A percentile compares a stretch with the other conserved stretches of the same genome.
phyloP scores from a whole-genome alignment of 2,113 vertebrate species.

The Centropus bengalensis region DNA sequence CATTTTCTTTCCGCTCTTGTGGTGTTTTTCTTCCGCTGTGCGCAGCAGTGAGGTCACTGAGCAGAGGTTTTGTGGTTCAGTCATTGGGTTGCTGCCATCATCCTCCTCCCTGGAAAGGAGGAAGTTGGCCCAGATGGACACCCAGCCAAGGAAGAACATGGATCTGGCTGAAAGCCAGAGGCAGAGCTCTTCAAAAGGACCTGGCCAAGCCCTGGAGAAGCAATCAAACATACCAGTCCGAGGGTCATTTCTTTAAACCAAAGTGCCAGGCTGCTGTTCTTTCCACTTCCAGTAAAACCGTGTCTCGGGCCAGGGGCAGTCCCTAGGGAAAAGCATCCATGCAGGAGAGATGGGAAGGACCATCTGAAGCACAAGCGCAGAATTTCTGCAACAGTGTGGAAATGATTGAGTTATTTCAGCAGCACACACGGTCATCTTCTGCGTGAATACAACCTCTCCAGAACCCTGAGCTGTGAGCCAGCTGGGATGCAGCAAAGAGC shows the following conservation, averaged over 20 bases:
- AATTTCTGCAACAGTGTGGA: background rate
- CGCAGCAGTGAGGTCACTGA: background rate
- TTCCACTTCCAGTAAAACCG: background rate
- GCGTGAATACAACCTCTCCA: background rate
- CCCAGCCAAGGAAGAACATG: background rate
- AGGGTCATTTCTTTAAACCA: background rate
- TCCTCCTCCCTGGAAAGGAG: background rate
- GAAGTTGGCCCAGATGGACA: background rate
- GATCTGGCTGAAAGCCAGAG: background rate
- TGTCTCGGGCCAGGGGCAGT: background rate
- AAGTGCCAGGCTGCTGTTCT: background rate
- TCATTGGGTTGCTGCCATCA: background rate
- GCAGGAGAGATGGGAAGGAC: background rate
- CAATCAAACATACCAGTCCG: background rate
- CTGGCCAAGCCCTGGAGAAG: background rate
- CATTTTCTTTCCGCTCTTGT: background rate
- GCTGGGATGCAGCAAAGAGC: background rate
- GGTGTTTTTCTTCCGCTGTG: background rate
- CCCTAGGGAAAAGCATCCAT: background rate
- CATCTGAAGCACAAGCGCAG: background rate
- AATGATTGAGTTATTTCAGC: background rate
- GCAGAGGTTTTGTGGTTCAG: constrained; percentile 5
- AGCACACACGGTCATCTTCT: background rate
- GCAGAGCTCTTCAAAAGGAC: background rate
- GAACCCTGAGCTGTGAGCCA: background rate